These are phyloP conservation scores for Lepus oiostolus DNA, from an alignment of 2,797 vertebrate genomes.

Conservation along the genomic window DNA sequence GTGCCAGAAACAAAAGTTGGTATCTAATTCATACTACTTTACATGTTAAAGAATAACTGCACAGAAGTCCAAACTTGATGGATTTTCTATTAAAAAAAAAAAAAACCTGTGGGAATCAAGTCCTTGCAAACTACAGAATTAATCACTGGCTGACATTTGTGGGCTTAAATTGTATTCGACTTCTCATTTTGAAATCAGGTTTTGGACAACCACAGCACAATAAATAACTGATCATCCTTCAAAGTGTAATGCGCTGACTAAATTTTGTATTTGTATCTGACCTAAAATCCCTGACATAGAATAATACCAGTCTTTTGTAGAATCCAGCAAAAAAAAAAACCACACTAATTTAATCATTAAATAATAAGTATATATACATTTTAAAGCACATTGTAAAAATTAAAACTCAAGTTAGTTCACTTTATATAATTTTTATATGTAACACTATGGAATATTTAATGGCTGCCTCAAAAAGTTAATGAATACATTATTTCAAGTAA, in stretches of 20 bases:
- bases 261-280: neutral
- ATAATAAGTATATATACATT: neutral
- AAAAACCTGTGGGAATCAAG: conserved; percentile 77
- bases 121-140: conserved; percentile 77
- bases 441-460: conserved; percentile 39
- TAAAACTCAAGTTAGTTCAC: neutral
- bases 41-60: conserved; percentile 21
- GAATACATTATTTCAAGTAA: conserved; percentile 54
- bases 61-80: neutral
- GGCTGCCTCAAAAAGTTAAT: conserved; percentile 15
- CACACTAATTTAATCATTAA: neutral
- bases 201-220: neutral
- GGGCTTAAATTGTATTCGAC: conserved; percentile 72
- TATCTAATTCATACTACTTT: neutral
- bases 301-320: neutral
- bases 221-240: conserved; percentile 60
- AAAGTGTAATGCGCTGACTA: neutral
- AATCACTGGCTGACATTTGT: conserved; percentile 78
- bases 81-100: conserved; percentile 56
- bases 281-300: neutral
- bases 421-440: conserved; percentile 1
- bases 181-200: conserved; percentile 78
- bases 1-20: neutral
- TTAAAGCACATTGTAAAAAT: neutral
- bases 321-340: neutral